Evolutionary conservation across 2,113 vertebrate species (phyloP).

Genomic region (Amphiprion percula): DNA sequence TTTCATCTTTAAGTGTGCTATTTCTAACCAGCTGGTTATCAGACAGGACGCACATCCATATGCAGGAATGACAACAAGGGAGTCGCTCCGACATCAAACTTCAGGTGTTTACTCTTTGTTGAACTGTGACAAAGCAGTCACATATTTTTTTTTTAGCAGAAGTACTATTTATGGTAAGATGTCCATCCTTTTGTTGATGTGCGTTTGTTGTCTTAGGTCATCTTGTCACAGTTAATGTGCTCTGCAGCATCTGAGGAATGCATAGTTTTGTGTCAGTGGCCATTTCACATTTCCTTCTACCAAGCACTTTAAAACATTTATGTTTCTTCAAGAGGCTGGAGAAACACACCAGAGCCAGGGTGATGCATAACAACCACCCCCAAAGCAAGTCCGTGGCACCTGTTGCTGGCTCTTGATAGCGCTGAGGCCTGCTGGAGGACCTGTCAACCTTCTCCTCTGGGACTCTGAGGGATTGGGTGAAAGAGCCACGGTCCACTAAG

Average conservation of each 20-base stretch:
- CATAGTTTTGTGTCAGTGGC: constrained; percentile 19
- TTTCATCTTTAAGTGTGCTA: too few species aligned
- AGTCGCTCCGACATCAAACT: constrained; percentile 55
- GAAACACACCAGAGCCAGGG: constrained; percentile 5
- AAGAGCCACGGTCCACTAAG: constrained; percentile 63
- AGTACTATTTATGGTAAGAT: constrained; percentile 2
- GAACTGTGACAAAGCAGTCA: constrained; percentile 23
- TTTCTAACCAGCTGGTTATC: too few species aligned
- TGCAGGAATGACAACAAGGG: constrained; percentile 16
- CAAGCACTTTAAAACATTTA: constrained; percentile 22
- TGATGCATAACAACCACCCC: constrained; percentile 35
- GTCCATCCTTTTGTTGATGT: not conserved
- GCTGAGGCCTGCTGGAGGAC: constrained; percentile 39
- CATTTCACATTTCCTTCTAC: constrained; percentile 19
- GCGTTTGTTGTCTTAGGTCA: constrained; percentile 12
- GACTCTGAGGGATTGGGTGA: constrained; percentile 65
- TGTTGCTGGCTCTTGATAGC: constrained; percentile 56
- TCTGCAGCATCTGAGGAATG: constrained; percentile 28
- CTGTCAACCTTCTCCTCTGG: constrained; percentile 66
- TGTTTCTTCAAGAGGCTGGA: constrained; percentile 13
- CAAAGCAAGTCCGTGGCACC: constrained; percentile 58
- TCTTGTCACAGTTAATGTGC: not conserved
- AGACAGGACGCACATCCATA: too few species aligned
- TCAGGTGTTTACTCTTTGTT: constrained; percentile 25
- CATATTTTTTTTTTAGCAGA: not conserved